Conservation (phyloP, 1,140 invertebrate species). For the Calliopsis andreniformis region DNA sequence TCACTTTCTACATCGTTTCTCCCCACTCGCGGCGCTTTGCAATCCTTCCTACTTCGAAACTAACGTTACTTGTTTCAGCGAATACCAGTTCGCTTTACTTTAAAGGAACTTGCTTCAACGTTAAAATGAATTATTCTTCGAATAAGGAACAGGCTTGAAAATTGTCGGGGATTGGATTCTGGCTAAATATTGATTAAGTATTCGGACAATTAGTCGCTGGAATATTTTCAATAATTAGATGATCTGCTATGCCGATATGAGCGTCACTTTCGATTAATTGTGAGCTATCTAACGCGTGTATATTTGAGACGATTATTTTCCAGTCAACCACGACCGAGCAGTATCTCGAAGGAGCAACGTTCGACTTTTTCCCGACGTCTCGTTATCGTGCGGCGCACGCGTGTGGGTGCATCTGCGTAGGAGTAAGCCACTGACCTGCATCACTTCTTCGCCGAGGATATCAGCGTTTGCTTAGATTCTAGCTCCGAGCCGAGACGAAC, state of each 20-base stretch:
- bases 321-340: background rate
- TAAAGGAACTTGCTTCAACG: too few relatives aligned
- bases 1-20: constrained; percentile 44
- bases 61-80: too few relatives aligned
- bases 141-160: too few relatives aligned
- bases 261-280: background rate
- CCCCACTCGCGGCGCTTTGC: constrained; percentile 4
- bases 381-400: constrained; percentile 11
- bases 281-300: background rate
- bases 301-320: background rate
- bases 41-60: constrained; percentile 6
- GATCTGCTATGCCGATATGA: too few relatives aligned
- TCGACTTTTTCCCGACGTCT: constrained; percentile 29
- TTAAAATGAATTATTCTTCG: too few relatives aligned
- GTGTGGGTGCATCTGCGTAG: constrained; percentile 71
- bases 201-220: too few relatives aligned
- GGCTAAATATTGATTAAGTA: too few relatives aligned
- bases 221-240: too few relatives aligned
- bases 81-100: too few relatives aligned
- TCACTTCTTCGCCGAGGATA: constrained; percentile 58
- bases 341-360: constrained; percentile 45
- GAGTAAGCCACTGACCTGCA: constrained; percentile 75
- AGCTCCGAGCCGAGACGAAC: too few relatives aligned
- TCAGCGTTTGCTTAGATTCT: background rate
- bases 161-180: too few relatives aligned